Conservation (phyloP, 1,140 invertebrate genomes). For the Sitobion miscanthi region DNA sequence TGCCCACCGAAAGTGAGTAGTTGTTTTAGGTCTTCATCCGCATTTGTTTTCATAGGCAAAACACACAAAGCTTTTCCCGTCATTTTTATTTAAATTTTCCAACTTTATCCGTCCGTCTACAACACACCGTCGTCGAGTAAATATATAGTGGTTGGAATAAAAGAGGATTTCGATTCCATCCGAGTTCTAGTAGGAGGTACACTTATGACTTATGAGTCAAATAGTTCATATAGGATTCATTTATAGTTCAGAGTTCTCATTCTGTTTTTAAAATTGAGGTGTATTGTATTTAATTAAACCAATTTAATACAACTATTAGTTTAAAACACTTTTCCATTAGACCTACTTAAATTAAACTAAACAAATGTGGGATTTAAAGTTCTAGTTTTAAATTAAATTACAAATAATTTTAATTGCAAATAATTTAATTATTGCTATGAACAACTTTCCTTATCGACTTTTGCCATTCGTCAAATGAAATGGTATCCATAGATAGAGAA, state of each 20-base stretch:
- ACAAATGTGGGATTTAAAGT: not conserved
- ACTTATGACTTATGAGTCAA: not conserved
- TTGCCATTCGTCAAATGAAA: not conserved
- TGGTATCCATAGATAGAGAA: not conserved
- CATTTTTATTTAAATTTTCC: constrained; percentile 44
- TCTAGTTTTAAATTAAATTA: not conserved
- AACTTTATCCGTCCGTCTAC: not conserved
- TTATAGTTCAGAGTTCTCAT: not conserved
- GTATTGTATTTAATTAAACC: not conserved
- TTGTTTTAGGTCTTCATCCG: constrained; percentile 54
- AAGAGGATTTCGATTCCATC: not conserved
- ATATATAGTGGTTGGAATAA: not conserved
- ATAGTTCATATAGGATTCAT: not conserved
- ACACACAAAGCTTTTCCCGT: not conserved
- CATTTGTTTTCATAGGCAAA: constrained; percentile 52
- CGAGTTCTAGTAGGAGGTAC: not conserved
- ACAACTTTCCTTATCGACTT: not conserved
- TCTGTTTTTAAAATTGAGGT: not conserved
- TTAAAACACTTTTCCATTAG: not conserved
- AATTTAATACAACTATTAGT: not conserved
- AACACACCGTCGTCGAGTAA: not conserved
- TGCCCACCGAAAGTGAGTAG: not conserved
- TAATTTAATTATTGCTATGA: not conserved
- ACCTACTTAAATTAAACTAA: not conserved
- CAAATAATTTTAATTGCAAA: not conserved